Conservation (phyloP, 2,113 vertebrate species). For the Campylomormyrus tamandua region DNA sequence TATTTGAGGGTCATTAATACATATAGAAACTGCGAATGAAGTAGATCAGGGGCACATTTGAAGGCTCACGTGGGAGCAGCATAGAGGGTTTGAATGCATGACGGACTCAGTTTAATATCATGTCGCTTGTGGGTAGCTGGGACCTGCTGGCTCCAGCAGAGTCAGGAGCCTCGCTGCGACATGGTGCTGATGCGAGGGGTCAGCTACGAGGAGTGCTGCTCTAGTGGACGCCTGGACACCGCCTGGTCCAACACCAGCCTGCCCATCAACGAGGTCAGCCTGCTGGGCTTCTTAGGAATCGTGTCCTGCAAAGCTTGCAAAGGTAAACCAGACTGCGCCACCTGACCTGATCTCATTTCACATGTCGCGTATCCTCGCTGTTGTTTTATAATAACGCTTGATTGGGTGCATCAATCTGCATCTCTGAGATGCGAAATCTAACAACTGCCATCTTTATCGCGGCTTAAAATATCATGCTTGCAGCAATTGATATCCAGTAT, state of each 20-base stretch:
- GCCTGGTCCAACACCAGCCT: slow-evolving; percentile 90
- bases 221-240: slow-evolving; percentile 71
- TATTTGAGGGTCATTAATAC: not conserved
- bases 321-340: slow-evolving; percentile 61
- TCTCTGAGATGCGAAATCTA: not conserved
- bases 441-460: not conserved
- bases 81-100: not conserved
- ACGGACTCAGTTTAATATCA: not conserved
- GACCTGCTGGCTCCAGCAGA: slow-evolving; percentile 91
- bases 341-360: slow-evolving; percentile 32
- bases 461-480: not conserved
- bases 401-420: not conserved
- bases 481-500: not conserved
- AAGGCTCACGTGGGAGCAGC: not conserved
- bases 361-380: not conserved
- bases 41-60: not conserved
- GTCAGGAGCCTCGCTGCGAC: slow-evolving; percentile 76
- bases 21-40: not conserved
- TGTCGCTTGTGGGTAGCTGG: slow-evolving; percentile 62
- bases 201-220: slow-evolving; percentile 83
- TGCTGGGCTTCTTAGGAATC: slow-evolving; percentile 84
- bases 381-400: not conserved
- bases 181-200: slow-evolving; percentile 82
- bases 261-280: slow-evolving; percentile 85
- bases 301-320: slow-evolving; percentile 88